Base-by-base conservation (phyloP, 2,888 invertebrate species). In the Eupeodes latifasciatus region DNA sequence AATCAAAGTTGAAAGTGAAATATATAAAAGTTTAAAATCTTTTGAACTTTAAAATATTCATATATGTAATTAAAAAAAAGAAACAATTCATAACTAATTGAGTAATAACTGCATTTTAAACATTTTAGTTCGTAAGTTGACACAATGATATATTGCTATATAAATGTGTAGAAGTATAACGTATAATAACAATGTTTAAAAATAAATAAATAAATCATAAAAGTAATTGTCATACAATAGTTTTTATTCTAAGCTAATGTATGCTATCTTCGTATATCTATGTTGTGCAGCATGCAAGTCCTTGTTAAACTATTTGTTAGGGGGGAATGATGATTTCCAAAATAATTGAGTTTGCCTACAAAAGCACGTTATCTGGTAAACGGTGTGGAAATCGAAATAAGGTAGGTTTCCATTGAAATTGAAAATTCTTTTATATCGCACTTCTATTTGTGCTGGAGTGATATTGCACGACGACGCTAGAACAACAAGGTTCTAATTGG, bases 141-240 rank as follows among this genome's bases (percentile, higher is more conserved):
- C 69, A 71, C 59, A 44, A 71, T 81, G 51, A 88, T 81, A 78
- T 78, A 88, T 81, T 69, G 85, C 85, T 88, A 88, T 78, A 78
- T 88, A 81, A 74, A 81, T 88, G 85, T 88, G 85, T 88, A 88
- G 85, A 78, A 36, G 34, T 74, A 87, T 76, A 79, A 88, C 85
- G 12, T 87, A 85, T 81, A 85, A 40, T 81, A 81, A 85, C 67
- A 88, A 87, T 84, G 87, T 88, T 88, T 87, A 51, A 66, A 86
- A 71, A 51, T n/a, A 71, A 71, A 78, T 81, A 75, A 86, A 86
- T 75, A 77, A 77, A 81, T 69, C 62, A 84, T 83, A 71, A 84
- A 87, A 77, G 10, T 74, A 80, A 74, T 57, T 74, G 44, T 40
- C 14, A 49, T 12, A 34, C 3, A n/a, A 61, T 7, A 5, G 10